These are phyloP conservation scores for Illadopsis cleaveri DNA, from an alignment of 2,113 vertebrate species.

Conservation along the genomic window DNA sequence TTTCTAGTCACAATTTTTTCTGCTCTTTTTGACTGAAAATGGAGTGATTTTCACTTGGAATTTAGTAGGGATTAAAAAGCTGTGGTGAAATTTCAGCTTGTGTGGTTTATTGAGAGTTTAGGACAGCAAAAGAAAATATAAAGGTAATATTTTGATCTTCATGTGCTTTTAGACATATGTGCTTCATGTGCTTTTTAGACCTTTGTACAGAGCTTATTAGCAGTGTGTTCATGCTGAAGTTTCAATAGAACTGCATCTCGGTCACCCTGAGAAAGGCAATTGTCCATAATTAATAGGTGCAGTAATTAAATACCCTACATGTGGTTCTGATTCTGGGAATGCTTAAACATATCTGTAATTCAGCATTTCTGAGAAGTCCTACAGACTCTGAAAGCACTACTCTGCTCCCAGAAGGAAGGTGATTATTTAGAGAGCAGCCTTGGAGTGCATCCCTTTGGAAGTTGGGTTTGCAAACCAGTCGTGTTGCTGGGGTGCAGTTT, in stretches of 20 bases:
- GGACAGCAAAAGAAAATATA: neutral
- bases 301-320: neutral
- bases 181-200: too few relatives aligned
- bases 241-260: neutral
- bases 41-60: neutral
- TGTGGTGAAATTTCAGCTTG: neutral
- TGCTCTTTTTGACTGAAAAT: neutral
- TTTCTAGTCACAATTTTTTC: neutral
- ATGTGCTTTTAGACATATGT: neutral
- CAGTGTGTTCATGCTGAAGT: neutral
- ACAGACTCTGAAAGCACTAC: neutral
- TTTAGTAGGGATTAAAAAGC: neutral
- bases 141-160: neutral
- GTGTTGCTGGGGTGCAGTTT: fast-evolving
- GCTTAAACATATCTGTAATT: neutral
- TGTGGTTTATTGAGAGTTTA: neutral
- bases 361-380: neutral
- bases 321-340: neutral
- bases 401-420: neutral
- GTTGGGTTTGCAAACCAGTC: neutral
- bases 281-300: neutral
- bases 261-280: neutral
- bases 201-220: neutral
- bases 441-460: neutral
- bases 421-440: neutral